Evolutionary conservation across 2,113 vertebrate species (phyloP).

Genomic region (Himantopus leucocephalus): DNA sequence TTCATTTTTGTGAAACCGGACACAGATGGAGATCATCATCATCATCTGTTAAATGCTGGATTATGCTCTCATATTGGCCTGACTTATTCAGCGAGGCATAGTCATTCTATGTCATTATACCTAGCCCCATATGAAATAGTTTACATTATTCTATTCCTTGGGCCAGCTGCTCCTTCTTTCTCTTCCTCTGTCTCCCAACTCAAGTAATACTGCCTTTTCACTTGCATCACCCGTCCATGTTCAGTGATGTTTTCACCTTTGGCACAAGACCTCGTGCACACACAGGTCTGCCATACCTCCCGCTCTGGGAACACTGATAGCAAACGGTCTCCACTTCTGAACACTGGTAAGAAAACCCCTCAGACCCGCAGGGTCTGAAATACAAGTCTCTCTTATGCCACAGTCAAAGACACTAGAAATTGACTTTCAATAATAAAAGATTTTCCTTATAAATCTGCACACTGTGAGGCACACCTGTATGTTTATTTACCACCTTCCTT

Average conservation of each 20-base stretch:
- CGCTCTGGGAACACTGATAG: accelerated
- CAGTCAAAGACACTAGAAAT: background rate
- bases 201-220: background rate
- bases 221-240: background rate
- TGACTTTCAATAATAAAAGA: background rate
- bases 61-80: background rate
- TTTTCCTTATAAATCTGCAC: background rate
- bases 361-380: background rate
- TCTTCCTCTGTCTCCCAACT: background rate
- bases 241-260: background rate
- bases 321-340: accelerated
- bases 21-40: background rate
- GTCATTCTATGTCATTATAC: background rate
- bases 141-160: background rate
- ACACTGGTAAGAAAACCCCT: background rate
- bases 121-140: background rate
- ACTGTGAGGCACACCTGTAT: background rate
- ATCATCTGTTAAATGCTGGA: background rate
- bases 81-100: background rate
- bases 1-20: background rate
- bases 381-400: accelerated
- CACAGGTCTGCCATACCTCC: background rate
- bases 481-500: background rate
- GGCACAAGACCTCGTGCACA: accelerated
- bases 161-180: background rate